Conservation (phyloP, 1,140 invertebrate genomes). For the Formica selysi region DNA sequence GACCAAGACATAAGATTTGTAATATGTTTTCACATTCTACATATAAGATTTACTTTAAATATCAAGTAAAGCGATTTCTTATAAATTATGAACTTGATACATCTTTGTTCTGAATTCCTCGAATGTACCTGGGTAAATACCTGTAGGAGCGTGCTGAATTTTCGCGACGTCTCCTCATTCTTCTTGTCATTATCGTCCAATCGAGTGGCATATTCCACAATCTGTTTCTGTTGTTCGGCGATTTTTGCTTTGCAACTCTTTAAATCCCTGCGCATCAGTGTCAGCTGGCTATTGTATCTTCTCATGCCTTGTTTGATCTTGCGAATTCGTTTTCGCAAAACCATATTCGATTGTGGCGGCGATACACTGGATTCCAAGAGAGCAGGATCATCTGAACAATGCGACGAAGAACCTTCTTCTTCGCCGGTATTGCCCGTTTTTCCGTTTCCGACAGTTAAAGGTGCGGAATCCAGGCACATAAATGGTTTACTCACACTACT, state of each 20-base stretch:
- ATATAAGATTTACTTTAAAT: background rate
- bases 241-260: conserved; percentile 92
- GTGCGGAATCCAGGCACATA: conserved; percentile 88
- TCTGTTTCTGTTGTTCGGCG: conserved; percentile 93
- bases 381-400: conserved; percentile 85
- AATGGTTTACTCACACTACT: conserved; percentile 89
- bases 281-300: conserved; percentile 93
- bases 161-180: conserved; percentile 94
- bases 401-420: conserved; percentile 83
- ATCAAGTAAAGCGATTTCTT: background rate
- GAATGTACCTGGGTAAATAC: conserved; percentile 86
- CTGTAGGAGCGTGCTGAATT: conserved; percentile 95
- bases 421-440: conserved; percentile 82
- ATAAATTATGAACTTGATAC: background rate
- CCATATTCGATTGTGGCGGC: conserved; percentile 93
- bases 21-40: background rate
- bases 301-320: conserved; percentile 96
- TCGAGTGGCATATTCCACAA: conserved; percentile 93
- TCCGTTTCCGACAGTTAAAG: conserved; percentile 84
- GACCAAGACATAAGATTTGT: background rate
- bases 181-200: conserved; percentile 96
- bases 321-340: conserved; percentile 93
- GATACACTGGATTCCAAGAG: conserved; percentile 88
- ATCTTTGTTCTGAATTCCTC: background rate
- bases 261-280: conserved; percentile 91